Conservation (phyloP, 2,797 vertebrate genomes). For the Leptoclinus maculatus region DNA sequence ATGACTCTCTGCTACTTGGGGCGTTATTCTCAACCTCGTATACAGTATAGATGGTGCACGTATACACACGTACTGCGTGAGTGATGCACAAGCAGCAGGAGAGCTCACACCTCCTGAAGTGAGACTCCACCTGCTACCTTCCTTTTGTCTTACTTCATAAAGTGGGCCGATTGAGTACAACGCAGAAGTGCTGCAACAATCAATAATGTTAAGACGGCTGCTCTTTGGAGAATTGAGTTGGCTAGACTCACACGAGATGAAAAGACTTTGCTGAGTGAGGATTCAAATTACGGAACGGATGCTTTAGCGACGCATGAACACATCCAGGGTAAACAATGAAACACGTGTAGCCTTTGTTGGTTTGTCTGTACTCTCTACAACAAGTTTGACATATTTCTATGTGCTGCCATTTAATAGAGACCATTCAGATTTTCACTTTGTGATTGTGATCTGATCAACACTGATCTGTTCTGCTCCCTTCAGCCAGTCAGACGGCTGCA, state of each 20-base stretch:
- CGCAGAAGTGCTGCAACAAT: slow-evolving; percentile 11
- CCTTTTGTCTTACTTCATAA: slow-evolving; percentile 20
- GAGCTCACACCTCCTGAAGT: slow-evolving; percentile 6
- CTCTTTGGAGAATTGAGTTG: not conserved
- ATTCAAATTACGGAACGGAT: too few species aligned
- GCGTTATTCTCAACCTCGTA: not conserved
- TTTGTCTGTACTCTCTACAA: not conserved
- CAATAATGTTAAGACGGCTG: slow-evolving; percentile 19
- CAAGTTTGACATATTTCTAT: not conserved
- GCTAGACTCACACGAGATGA: slow-evolving; percentile 4
- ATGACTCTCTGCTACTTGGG: not conserved
- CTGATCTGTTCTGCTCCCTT: slow-evolving; percentile 15
- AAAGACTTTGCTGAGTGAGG: too few species aligned
- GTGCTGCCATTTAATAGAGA: slow-evolving; percentile 6
- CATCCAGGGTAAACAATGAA: slow-evolving; percentile 19
- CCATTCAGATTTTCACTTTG: not conserved
- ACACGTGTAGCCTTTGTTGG: not conserved
- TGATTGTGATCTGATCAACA: slow-evolving; percentile 28
- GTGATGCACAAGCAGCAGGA: not conserved
- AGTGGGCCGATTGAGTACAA: not conserved
- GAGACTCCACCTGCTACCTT: slow-evolving; percentile 18
- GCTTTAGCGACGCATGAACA: not conserved
- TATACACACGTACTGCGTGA: fast-evolving
- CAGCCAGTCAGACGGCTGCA: slow-evolving; percentile 36
- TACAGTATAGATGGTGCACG: not conserved